Conservation (phyloP, 2,113 vertebrate species). For the Lanius ludovicianus region DNA sequence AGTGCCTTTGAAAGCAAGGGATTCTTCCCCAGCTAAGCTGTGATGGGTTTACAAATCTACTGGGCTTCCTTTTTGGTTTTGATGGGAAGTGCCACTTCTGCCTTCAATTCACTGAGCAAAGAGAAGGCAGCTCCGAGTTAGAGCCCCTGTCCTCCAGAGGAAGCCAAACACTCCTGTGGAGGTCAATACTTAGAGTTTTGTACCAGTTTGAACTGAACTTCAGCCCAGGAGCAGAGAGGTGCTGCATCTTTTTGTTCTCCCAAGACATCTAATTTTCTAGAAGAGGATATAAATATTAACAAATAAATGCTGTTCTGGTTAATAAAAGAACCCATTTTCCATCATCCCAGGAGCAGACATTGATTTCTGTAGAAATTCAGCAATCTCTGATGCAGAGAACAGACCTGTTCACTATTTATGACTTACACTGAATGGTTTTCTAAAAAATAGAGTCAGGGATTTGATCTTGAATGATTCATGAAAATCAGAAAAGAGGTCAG, state of each 20-base stretch:
- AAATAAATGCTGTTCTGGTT: background rate
- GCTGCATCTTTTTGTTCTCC: background rate
- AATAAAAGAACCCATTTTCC: background rate
- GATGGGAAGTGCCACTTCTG: background rate
- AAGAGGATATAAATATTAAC: background rate
- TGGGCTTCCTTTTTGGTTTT: background rate
- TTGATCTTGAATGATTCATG: slow-evolving; percentile 15
- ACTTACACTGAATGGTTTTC: background rate
- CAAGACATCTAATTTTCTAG: background rate
- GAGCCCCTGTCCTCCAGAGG: background rate
- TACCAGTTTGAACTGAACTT: background rate
- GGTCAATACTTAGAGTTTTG: background rate
- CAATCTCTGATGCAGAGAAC: background rate
- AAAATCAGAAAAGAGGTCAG: background rate
- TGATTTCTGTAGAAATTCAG: slow-evolving; percentile 9
- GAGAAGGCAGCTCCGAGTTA: background rate
- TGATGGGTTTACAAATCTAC: background rate
- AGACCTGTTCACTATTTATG: background rate
- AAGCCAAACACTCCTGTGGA: background rate
- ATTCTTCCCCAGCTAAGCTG: background rate
- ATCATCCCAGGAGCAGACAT: background rate
- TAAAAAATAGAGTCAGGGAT: background rate
- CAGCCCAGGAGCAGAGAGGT: background rate
- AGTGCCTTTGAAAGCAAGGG: background rate
- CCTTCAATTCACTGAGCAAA: background rate